Evolutionary conservation across 2,888 invertebrate species (phyloP).

Genomic region (Thecophora atra): DNA sequence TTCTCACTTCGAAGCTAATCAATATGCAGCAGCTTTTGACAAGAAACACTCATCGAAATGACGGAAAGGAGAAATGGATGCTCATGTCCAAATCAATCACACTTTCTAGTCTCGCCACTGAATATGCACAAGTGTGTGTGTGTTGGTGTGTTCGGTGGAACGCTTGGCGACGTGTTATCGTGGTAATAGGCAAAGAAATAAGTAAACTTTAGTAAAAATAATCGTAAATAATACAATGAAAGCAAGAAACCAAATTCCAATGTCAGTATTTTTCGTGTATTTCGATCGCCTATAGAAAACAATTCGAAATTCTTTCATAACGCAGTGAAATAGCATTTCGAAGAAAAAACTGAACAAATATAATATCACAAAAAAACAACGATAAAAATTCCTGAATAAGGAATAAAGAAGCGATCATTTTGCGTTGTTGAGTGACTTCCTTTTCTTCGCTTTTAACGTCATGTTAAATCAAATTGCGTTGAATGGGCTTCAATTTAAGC

Average conservation of each 20-base stretch:
- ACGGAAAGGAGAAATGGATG: slow-evolving; percentile 55
- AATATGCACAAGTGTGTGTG: neutral
- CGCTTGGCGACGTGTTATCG: too few species aligned
- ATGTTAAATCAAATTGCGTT: slow-evolving; percentile 25
- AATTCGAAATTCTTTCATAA: too few species aligned
- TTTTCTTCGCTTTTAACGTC: slow-evolving; percentile 6
- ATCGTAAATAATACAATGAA: too few species aligned
- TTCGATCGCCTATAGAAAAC: too few species aligned
- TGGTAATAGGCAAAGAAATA: too few species aligned
- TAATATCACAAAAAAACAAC: neutral
- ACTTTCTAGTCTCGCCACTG: slow-evolving; percentile 55
- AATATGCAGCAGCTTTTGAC: slow-evolving; percentile 51
- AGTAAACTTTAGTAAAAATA: too few species aligned
- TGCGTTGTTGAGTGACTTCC: neutral
- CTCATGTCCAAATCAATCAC: slow-evolving; percentile 58
- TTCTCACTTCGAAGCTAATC: slow-evolving; percentile 43
- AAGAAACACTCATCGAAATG: slow-evolving; percentile 53
- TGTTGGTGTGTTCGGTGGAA: neutral
- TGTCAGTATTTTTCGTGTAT: neutral
- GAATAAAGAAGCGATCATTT: slow-evolving; percentile 4
- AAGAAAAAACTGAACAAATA: too few species aligned
- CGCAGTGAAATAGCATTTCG: too few species aligned
- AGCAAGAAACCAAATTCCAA: neutral
- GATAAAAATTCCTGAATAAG: neutral
- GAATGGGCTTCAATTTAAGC: slow-evolving; percentile 21